Percentiles rank a stretch among this genome's conserved stretches.
These are phyloP conservation scores for Zaprionus nigranus DNA, from an alignment of 1,140 invertebrate genomes.

Conservation along the genomic window DNA sequence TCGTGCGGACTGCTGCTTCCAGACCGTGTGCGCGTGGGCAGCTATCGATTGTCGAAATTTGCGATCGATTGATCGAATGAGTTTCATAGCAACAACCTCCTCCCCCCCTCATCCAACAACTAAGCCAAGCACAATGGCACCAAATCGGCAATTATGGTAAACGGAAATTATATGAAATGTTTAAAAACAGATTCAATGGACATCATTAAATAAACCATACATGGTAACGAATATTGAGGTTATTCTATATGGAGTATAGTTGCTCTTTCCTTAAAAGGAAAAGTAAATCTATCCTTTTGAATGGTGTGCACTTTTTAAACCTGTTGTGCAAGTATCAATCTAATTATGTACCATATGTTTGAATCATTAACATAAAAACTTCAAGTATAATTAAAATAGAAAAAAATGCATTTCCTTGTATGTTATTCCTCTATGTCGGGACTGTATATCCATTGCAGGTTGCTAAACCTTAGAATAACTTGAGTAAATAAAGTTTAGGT, in stretches of 20 bases:
- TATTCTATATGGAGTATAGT: not conserved
- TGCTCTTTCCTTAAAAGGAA: not conserved
- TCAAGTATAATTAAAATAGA: too few relatives aligned
- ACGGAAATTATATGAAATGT: conserved; percentile 32
- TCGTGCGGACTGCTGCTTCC: conserved; percentile 12
- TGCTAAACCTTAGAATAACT: too few relatives aligned
- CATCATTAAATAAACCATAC: conserved; percentile 44
- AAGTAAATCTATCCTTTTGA: not conserved
- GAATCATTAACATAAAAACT: too few relatives aligned
- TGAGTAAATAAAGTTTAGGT: too few relatives aligned
- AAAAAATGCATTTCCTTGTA: too few relatives aligned
- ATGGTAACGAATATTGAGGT: too few relatives aligned
- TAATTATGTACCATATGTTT: too few relatives aligned
- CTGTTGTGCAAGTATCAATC: too few relatives aligned
- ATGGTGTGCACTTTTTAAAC: too few relatives aligned
- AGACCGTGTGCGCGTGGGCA: conserved; percentile 52
- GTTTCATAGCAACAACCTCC: conserved; percentile 28
- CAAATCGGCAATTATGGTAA: conserved; percentile 28
- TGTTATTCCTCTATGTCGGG: too few relatives aligned
- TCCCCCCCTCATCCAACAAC: not conserved
- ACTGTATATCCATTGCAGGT: too few relatives aligned
- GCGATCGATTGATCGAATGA: conserved; percentile 20
- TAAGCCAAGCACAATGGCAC: conserved; percentile 26
- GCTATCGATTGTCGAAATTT: conserved; percentile 55
- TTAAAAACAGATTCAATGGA: conserved; percentile 28